A percentile compares a stretch with the other conserved stretches of the same genome.
Conservation (phyloP, 2,888 invertebrate species). For the Heliconius sara region DNA sequence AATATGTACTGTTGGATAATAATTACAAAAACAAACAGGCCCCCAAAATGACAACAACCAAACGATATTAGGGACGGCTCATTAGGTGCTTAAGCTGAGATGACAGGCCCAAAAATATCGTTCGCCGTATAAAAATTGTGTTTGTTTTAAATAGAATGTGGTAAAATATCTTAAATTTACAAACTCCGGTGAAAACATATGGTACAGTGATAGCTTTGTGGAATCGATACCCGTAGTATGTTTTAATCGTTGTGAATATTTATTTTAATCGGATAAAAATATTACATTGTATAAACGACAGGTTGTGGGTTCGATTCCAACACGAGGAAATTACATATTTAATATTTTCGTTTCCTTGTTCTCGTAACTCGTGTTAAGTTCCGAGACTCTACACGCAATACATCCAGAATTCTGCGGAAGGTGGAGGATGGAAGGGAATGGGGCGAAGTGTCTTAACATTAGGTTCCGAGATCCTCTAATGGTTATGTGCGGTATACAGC, state of each 20-base stretch:
- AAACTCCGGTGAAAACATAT: neutral
- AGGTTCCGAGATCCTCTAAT: no score
- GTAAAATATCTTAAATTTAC: constrained; percentile 8
- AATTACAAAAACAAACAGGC: constrained; percentile 76
- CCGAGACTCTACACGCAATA: no score
- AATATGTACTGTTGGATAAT: constrained; percentile 54
- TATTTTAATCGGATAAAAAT: no score
- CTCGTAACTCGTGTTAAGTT: no score
- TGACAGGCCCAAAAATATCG: constrained; percentile 80
- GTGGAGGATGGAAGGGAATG: no score
- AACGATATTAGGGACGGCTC: constrained; percentile 79
- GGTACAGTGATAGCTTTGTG: neutral
- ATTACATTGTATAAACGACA: no score
- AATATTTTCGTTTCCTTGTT: no score
- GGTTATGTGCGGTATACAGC: no score
- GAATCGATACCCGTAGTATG: neutral
- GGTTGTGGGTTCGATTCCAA: no score
- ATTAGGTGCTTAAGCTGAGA: constrained; percentile 79
- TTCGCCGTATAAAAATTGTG: constrained; percentile 63
- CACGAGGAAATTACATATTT: no score
- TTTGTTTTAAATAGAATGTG: constrained; percentile 44
- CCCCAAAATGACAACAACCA: constrained; percentile 70
- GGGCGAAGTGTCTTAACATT: no score
- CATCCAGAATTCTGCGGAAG: no score
- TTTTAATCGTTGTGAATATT: neutral